phyloP scores from a whole-genome alignment of 2,888 invertebrate genomes.

The Pandemis cinnamomeana region DNA sequence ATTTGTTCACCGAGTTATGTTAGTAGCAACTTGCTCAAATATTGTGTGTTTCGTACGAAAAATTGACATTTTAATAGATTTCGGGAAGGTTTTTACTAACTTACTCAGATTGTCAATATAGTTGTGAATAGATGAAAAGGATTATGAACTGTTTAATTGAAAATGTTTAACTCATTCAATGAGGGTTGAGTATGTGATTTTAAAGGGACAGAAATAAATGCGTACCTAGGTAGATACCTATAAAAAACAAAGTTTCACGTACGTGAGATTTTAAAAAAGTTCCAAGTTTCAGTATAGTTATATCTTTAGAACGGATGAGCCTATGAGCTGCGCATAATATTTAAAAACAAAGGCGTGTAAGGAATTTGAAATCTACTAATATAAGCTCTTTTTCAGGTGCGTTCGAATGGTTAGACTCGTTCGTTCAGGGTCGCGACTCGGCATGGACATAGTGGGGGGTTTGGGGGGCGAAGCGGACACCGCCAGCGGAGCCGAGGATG shows the following conservation, averaged over 20 bases:
- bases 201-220: neutral
- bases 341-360: no score
- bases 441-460: slow-evolving; percentile 82
- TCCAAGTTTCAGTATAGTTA: neutral
- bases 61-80: neutral
- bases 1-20: slow-evolving; percentile 7
- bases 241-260: no score
- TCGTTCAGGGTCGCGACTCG: slow-evolving; percentile 78
- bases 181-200: neutral
- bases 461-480: slow-evolving; percentile 73
- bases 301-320: no score
- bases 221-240: neutral
- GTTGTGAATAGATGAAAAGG: no score
- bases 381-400: slow-evolving; percentile 58
- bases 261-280: neutral
- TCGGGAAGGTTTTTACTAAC: neutral
- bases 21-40: neutral
- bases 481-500: slow-evolving; percentile 63
- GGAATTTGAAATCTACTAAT: neutral
- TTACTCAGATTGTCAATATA: neutral
- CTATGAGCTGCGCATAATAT: no score
- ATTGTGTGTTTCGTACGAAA: neutral
- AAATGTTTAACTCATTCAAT: neutral
- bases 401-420: slow-evolving; percentile 79
- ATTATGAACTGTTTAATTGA: neutral